Percentiles rank a stretch among this genome's conserved stretches.
Conservation (phyloP, 2,113 vertebrate species). For the Nibea albiflora region DNA sequence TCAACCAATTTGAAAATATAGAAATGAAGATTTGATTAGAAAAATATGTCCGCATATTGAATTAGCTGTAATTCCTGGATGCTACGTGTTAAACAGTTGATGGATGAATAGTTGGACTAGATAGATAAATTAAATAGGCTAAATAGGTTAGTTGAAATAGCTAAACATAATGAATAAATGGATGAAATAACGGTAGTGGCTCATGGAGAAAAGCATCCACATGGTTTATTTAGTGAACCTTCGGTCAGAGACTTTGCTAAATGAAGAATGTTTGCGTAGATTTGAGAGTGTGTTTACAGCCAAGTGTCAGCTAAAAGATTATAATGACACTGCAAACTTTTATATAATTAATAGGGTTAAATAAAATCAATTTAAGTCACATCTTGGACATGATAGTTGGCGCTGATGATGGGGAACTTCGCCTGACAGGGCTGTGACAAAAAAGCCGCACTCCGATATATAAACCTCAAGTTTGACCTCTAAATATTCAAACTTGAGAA, state of each 20-base stretch:
- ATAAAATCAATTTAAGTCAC: neutral
- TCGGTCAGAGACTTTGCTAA: too few relatives aligned
- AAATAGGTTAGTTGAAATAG: too few relatives aligned
- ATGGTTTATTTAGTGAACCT: too few relatives aligned
- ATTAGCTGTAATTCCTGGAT: neutral
- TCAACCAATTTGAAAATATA: neutral
- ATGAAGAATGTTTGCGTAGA: too few relatives aligned
- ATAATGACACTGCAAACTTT: neutral
- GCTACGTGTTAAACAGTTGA: neutral
- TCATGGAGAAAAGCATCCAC: too few relatives aligned
- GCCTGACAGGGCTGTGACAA: neutral
- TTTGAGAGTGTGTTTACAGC: too few relatives aligned
- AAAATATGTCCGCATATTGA: neutral
- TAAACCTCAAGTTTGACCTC: slow-evolving; percentile 4
- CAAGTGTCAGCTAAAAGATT: neutral
- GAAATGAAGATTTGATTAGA: neutral
- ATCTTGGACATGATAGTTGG: neutral
- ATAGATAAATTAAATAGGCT: too few relatives aligned
- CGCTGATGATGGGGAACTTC: neutral
- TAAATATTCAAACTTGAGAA: neutral
- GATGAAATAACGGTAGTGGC: too few relatives aligned
- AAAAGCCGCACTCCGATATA: neutral
- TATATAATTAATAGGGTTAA: neutral
- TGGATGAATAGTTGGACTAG: neutral
- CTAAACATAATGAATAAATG: too few relatives aligned